These are phyloP conservation scores for Muscicapa striata DNA, from an alignment of 2,797 vertebrate genomes.

Conservation along the genomic window DNA sequence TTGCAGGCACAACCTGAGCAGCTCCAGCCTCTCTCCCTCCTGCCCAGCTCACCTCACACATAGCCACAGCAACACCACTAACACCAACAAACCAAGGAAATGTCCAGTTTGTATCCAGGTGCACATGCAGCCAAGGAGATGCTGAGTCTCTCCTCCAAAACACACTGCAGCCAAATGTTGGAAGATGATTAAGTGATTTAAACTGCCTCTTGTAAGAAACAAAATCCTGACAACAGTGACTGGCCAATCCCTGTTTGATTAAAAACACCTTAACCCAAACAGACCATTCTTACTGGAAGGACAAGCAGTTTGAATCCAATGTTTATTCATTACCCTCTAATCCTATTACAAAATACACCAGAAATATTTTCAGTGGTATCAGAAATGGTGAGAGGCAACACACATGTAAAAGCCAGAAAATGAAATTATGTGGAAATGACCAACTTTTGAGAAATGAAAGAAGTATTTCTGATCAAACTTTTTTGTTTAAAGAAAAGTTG, in stretches of 20 bases:
- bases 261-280: not conserved
- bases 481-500: not conserved
- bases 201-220: not conserved
- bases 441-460: not conserved
- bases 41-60: not conserved
- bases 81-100: not conserved
- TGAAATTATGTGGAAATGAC: accelerated
- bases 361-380: not conserved
- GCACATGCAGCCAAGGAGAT: not conserved
- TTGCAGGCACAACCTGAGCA: not conserved
- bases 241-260: not conserved
- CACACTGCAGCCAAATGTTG: not conserved
- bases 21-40: not conserved
- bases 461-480: not conserved
- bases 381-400: not conserved
- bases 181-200: not conserved
- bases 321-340: not conserved
- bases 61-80: accelerated
- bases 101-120: not conserved
- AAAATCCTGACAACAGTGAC: not conserved
- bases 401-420: not conserved
- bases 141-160: constrained; percentile 6
- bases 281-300: not conserved
- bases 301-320: not conserved
- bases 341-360: not conserved